A percentile compares a stretch with the other conserved stretches of the same genome.
phyloP scores from a whole-genome alignment of 2,888 invertebrate species.

The Abrostola tripartita region DNA sequence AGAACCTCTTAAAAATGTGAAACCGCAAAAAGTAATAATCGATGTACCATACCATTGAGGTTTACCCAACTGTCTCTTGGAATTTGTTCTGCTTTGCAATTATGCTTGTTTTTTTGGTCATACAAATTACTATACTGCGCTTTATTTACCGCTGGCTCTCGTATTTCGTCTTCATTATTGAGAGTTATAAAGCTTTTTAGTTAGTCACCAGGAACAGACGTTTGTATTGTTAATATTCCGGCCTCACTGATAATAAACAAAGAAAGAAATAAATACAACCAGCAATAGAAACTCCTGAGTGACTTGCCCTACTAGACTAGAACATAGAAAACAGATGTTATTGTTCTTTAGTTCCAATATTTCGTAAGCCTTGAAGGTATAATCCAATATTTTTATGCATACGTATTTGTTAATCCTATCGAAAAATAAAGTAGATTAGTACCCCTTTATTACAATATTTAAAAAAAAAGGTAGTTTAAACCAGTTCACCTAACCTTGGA shows the following conservation, averaged over 20 bases:
- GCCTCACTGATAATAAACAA: not conserved
- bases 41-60: slow-evolving; percentile 44
- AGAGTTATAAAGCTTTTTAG: slow-evolving; percentile 9
- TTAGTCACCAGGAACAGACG: not conserved
- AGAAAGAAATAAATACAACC: not conserved
- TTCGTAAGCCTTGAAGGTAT: too few species aligned
- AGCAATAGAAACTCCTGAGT: too few species aligned
- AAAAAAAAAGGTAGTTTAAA: slow-evolving; percentile 11
- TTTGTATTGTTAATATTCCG: too few species aligned
- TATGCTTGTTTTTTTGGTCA: slow-evolving; percentile 42
- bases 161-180: slow-evolving; percentile 23
- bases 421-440: not conserved
- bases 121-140: slow-evolving; percentile 31
- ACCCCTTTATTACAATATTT: slow-evolving; percentile 7
- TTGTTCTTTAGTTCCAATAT: too few species aligned
- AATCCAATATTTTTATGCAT: not conserved
- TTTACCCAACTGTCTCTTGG: slow-evolving; percentile 50
- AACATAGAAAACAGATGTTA: too few species aligned
- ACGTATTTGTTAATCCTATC: not conserved
- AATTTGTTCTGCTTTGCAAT: slow-evolving; percentile 44
- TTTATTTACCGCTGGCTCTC: slow-evolving; percentile 21
- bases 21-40: slow-evolving; percentile 47
- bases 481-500: slow-evolving; percentile 20
- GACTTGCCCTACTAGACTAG: too few species aligned
- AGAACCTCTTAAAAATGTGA: slow-evolving; percentile 15